Conservation (phyloP, 2,113 vertebrate genomes). For the Abramis brama region DNA sequence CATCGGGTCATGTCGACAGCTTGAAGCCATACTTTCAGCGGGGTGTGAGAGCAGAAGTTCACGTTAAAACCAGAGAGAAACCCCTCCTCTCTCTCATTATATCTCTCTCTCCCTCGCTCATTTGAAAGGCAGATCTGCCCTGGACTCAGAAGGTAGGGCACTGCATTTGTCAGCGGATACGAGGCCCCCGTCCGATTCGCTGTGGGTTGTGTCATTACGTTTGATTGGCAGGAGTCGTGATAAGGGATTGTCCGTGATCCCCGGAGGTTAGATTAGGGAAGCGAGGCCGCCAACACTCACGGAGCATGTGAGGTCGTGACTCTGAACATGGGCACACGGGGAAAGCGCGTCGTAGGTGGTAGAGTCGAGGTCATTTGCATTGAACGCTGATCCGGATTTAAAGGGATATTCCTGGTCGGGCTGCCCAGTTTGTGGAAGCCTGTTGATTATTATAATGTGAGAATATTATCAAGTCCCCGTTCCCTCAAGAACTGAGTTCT, state of each 20-base stretch:
- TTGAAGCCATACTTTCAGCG: conserved; percentile 57
- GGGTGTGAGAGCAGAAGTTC: conserved; percentile 27
- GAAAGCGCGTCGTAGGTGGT: neutral
- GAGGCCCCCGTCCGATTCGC: conserved; percentile 67
- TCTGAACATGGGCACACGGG: neutral
- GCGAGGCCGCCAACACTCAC: conserved; percentile 8
- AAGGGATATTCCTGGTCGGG: neutral
- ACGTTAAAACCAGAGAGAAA: conserved; percentile 47
- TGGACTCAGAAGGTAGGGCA: conserved; percentile 55
- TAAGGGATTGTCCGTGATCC: conserved; percentile 62
- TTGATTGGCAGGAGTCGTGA: conserved; percentile 73
- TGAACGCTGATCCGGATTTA: neutral
- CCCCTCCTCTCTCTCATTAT: neutral
- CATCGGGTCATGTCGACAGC: conserved; percentile 63
- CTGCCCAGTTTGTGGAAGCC: neutral
- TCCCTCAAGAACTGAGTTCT: neutral
- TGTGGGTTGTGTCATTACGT: conserved; percentile 62
- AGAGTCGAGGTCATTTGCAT: conserved; percentile 1
- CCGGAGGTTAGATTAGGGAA: neutral
- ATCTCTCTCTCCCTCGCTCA: conserved; percentile 63
- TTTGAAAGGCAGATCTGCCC: conserved; percentile 74
- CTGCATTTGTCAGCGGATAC: conserved; percentile 75
- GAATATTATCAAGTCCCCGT: neutral
- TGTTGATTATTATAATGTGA: conserved; percentile 23
- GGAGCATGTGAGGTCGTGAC: conserved; percentile 8